These are phyloP conservation scores for Trachymyrmex septentrionalis DNA, from an alignment of 1,140 invertebrate genomes.

Conservation along the genomic window DNA sequence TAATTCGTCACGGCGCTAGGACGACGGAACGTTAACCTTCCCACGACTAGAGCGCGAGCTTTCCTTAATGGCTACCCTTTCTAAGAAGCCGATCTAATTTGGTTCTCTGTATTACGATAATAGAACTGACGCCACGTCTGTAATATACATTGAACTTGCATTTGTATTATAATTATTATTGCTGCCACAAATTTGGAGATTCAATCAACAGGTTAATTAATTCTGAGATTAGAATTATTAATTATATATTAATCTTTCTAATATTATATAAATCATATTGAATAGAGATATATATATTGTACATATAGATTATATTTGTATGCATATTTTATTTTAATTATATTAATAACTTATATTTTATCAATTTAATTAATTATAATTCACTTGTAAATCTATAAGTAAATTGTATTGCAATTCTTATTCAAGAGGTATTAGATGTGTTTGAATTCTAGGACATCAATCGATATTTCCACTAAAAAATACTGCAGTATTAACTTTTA, in stretches of 20 bases:
- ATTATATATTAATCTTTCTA: not conserved
- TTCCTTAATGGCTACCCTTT: constrained; percentile 69
- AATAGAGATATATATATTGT: no score
- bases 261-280: not conserved
- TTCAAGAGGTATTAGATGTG: not conserved
- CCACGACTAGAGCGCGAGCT: constrained; percentile 67
- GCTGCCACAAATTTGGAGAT: not conserved
- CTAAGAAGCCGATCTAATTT: constrained; percentile 68
- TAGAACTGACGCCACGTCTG: constrained; percentile 25
- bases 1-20: constrained; percentile 75
- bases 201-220: not conserved
- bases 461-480: not conserved
- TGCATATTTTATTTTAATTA: not conserved
- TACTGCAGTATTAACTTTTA: not conserved
- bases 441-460: not conserved
- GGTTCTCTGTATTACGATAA: constrained; percentile 33
- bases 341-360: not conserved
- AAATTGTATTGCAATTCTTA: not conserved
- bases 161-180: constrained; percentile 12
- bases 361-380: not conserved
- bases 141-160: constrained; percentile 12
- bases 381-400: not conserved
- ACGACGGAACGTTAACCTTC: constrained; percentile 73
- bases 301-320: no score
- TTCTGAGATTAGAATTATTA: not conserved